Base-by-base conservation (phyloP, 1,140 invertebrate species). In the Conus betulinus region DNA sequence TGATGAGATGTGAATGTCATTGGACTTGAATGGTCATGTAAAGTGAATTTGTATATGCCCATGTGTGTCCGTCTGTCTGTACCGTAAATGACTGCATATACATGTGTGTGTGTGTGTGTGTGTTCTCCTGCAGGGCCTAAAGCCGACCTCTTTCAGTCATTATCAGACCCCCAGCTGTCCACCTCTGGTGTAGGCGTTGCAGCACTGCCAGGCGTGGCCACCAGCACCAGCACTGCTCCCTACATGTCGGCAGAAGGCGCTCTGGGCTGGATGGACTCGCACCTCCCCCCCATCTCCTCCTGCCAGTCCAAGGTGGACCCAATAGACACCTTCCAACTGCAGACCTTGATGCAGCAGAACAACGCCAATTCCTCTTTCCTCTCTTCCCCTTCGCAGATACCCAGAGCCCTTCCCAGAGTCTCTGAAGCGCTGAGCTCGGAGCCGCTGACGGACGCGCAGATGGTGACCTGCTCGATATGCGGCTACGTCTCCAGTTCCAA, bases 401-500 rank as follows among this genome's bases (percentile, higher is more conserved):
- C 25, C 39, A 39, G 27, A 25, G 13, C 25, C n/a, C 7, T 39
- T 1, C 71, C 71, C 20, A 23, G 52, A 27, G n/a, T 27, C 53
- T 82, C 82, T 55, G 52, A 57, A 17, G 20, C 25, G n/a, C 23
- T 20, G 15, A 20, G 11, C 52, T 71, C 20, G 15, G 67, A 71
- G 13, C 20, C 23, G 7, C 67, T 71, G 13, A 71, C 11, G 6
- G 67, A 71, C 17, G 67, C 23, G 6, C 67, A 15, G 4, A 78
- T 17, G 27, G 71, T 87, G 51, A 51, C 85, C 10, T 87, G 85
- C 74, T 27, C n/a, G 23, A 20, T 87, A 2, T 87, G 85, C 71
- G 85, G 85, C 71, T 53, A 87, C 74, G 60, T 87, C 51, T 78
- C 71, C 13, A 51, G 52, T 7, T 55, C 85, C 71, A 27, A 39